Evolutionary conservation across 2,888 invertebrate species (phyloP), one percentile per base, ranked within the genome.

Genomic region (Gortyna flavago): DNA sequence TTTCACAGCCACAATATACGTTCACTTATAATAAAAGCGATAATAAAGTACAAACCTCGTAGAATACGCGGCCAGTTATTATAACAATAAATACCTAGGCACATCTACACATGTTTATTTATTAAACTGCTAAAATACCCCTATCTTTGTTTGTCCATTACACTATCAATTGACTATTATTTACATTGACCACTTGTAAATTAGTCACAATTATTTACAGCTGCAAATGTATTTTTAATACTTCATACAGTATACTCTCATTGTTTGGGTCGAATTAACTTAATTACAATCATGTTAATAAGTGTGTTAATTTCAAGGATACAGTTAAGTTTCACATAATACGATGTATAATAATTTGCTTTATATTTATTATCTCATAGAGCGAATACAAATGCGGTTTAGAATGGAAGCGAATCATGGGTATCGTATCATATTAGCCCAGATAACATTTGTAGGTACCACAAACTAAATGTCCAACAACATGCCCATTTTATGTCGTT

Each of bases 1-100:
- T 91, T 94, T 96, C 96, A 96, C 96, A 96, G 96, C 96, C 96
- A 96, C 95, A 93, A 92, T 95, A 95, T 93, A 95, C 92, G 87
- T 94, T 93, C 93, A 94, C 94, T 94, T 94, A 95, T 91, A 91
- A 91, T 93, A 93, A 92, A 95, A 95, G 95, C 95, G 91, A 94
- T 93, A 93, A 92, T 92, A 94, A 93, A 95, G 93, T 95, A 95
- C 93, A 93, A 93, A 94, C 93, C 90, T 92, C 90, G 89, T 88
- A 91, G 90, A 90, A 89, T 80, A 90, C 90, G 95, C 91, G 94
- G 95, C 93, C 91, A 89, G 82, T 86, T 88, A 89, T 86, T 89
- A 89, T 90, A 85, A 85, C 87, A 91, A 92, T 93, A 92, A 91
- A 91, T 91, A 89, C 88, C 92, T 92, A 92, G 92, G 91, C 92